phyloP scores from a whole-genome alignment of 2,113 vertebrate genomes.

The Aldabrachelys gigantea region DNA sequence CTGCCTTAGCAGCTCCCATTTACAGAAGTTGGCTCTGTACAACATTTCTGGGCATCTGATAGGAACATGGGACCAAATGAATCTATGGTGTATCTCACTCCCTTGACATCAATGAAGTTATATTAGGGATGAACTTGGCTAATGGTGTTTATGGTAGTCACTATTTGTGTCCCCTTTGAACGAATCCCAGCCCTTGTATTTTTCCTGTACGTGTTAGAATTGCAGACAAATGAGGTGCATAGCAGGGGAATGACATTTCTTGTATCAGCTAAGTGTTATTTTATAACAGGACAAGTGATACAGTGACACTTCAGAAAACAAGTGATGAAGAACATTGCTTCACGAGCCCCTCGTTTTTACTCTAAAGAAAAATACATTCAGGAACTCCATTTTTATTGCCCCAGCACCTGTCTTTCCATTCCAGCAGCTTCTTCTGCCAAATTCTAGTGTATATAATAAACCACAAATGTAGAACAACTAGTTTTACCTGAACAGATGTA shows the following conservation, averaged over 20 bases:
- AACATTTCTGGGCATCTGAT: accelerated
- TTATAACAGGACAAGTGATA: not conserved
- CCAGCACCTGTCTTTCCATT: constrained; percentile 21
- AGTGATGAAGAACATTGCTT: not conserved
- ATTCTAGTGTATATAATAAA: not conserved
- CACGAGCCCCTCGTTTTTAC: not conserved
- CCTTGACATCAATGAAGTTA: not conserved
- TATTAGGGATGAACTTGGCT: not conserved
- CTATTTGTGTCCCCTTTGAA: too few species aligned
- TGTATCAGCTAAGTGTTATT: not conserved
- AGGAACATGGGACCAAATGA: accelerated
- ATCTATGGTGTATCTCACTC: not conserved
- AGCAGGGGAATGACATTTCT: not conserved
- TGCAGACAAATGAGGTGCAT: not conserved
- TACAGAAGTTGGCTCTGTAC: not conserved
- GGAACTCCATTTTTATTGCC: constrained; percentile 37
- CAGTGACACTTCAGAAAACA: not conserved
- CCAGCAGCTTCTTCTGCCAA: not conserved
- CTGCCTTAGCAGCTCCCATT: accelerated
- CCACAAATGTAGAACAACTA: not conserved
- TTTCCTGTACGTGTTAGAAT: accelerated
- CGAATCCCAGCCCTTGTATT: not conserved
- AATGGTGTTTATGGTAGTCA: accelerated
- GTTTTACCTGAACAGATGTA: constrained; percentile 40
- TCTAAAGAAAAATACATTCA: constrained; percentile 1